A percentile compares a stretch with the other conserved stretches of the same genome.
Evolutionary conservation across 1,140 invertebrate genomes (phyloP).

Genomic region (Choristoneura fumiferana): DNA sequence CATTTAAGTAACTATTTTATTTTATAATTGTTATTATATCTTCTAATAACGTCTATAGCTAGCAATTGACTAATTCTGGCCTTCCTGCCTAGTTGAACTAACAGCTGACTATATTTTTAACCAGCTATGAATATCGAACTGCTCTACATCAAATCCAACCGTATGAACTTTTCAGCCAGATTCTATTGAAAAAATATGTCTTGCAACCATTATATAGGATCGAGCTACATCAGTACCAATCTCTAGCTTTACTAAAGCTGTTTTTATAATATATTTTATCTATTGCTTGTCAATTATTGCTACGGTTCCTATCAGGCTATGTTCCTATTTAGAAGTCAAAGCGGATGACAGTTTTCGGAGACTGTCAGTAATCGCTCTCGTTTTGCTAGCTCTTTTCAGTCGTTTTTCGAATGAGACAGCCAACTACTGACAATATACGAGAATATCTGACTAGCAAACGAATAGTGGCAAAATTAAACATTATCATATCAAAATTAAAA

Average conservation of each 20-base stretch:
- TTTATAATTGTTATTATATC: slow-evolving; percentile 53
- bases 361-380: no score
- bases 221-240: slow-evolving; percentile 65
- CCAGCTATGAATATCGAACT: slow-evolving; percentile 66
- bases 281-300: slow-evolving; percentile 74
- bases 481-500: no score
- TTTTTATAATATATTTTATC: slow-evolving; percentile 51
- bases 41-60: slow-evolving; percentile 70
- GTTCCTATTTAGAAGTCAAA: slow-evolving; percentile 31
- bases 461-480: no score
- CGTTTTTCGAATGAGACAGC: no score
- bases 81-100: slow-evolving; percentile 64
- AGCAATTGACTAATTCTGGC: slow-evolving; percentile 75
- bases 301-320: slow-evolving; percentile 60
- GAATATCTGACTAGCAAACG: no score
- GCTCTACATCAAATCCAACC: slow-evolving; percentile 25
- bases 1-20: slow-evolving; percentile 45
- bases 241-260: slow-evolving; percentile 72
- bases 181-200: slow-evolving; percentile 72
- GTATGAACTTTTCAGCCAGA: slow-evolving; percentile 43
- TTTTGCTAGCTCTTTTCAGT: no score
- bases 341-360: background rate
- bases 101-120: slow-evolving; percentile 63
- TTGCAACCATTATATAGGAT: slow-evolving; percentile 50
- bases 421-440: no score